Conservation (phyloP, 2,888 invertebrate genomes). For the Cryptocephalus moraei region DNA sequence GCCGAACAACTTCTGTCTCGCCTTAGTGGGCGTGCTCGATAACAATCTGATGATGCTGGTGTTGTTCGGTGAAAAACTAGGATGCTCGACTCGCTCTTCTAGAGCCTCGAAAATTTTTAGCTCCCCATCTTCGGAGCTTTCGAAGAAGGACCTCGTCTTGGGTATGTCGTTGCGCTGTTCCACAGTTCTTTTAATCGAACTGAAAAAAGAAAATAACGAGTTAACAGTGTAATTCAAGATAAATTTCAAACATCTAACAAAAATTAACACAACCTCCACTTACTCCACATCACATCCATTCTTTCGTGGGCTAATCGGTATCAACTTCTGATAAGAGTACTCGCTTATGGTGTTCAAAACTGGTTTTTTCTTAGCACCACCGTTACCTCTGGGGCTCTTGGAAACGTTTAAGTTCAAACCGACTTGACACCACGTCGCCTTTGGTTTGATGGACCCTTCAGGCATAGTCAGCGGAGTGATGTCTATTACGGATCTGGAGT, state of each 20-base stretch:
- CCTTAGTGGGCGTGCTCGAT: conserved; percentile 26
- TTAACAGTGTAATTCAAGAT: too few relatives aligned
- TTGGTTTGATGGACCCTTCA: conserved; percentile 25
- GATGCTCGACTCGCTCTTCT: conserved; percentile 63
- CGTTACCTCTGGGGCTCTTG: background rate
- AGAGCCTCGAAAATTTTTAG: conserved; percentile 67
- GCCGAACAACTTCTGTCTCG: background rate
- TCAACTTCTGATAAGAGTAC: conserved; percentile 10
- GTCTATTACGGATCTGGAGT: background rate
- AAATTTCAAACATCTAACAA: too few relatives aligned
- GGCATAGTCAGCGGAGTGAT: conserved; percentile 29
- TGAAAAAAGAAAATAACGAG: too few relatives aligned
- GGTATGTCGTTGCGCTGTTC: too few relatives aligned
- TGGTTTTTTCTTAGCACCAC: background rate
- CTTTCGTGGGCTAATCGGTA: conserved; percentile 3
- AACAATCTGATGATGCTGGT: conserved; percentile 31
- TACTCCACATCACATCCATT: background rate
- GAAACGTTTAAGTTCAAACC: too few relatives aligned
- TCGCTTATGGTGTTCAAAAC: conserved; percentile 13
- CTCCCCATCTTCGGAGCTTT: conserved; percentile 39
- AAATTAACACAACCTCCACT: too few relatives aligned
- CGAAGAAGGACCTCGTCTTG: too few relatives aligned
- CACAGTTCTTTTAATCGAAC: too few relatives aligned
- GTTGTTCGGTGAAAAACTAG: conserved; percentile 52
- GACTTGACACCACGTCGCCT: conserved; percentile 23